phyloP scores from a whole-genome alignment of 1,140 invertebrate species.

The Gonioctena quinquepunctata region DNA sequence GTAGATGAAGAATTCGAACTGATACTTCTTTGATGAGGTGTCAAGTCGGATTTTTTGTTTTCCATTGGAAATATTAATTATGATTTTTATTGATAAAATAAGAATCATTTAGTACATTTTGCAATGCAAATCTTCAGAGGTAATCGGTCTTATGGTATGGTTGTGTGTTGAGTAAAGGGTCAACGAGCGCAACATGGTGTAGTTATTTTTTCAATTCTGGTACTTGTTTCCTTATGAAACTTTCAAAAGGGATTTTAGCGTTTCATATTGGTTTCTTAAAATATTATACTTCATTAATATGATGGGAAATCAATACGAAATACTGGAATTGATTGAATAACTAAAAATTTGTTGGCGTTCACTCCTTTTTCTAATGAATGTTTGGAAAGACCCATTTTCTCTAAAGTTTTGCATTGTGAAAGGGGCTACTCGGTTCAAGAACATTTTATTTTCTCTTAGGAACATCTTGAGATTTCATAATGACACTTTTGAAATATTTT shows the following conservation, averaged over 20 bases:
- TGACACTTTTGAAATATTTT: slow-evolving; percentile 19
- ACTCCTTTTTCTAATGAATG: neutral
- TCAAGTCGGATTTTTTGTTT: no score
- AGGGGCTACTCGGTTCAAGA: slow-evolving; percentile 55
- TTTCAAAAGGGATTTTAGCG: neutral
- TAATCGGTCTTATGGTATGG: no score
- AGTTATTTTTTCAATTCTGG: neutral
- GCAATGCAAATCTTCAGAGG: no score
- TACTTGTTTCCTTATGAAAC: neutral
- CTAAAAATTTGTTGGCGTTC: neutral
- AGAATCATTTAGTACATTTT: no score
- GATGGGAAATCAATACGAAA: neutral
- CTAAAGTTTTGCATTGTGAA: slow-evolving; percentile 54
- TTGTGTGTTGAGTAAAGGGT: slow-evolving; percentile 36
- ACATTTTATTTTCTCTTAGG: slow-evolving; percentile 49
- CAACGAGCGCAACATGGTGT: slow-evolving; percentile 12
- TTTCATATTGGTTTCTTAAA: neutral
- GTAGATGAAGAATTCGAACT: no score
- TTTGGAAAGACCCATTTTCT: slow-evolving; percentile 42
- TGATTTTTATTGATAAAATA: no score
- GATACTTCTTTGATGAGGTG: no score
- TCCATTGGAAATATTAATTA: no score
- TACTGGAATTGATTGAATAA: neutral
- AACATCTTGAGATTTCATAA: slow-evolving; percentile 30
- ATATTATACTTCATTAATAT: slow-evolving; percentile 10